Conservation (phyloP, 2,888 invertebrate species). For the Bembecia ichneumoniformis region DNA sequence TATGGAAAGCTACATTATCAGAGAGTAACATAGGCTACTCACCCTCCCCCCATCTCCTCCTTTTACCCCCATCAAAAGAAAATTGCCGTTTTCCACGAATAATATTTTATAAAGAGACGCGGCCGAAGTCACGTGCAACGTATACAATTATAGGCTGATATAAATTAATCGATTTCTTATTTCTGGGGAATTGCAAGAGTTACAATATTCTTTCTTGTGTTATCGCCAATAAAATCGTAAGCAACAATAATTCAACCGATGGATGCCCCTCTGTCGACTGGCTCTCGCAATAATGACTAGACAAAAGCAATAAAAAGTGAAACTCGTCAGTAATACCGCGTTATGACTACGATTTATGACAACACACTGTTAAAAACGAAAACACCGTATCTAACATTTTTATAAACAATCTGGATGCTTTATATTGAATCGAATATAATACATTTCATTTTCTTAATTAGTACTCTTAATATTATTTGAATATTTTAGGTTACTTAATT, state of each 20-base stretch:
- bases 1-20: too few relatives aligned
- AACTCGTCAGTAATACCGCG: slow-evolving; percentile 37
- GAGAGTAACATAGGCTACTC: too few relatives aligned
- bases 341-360: slow-evolving; percentile 26
- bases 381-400: slow-evolving; percentile 13
- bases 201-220: neutral
- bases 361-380: slow-evolving; percentile 6
- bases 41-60: too few relatives aligned
- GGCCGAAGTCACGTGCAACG: too few relatives aligned
- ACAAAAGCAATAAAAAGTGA: slow-evolving; percentile 45
- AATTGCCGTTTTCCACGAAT: too few relatives aligned
- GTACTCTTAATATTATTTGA: too few relatives aligned
- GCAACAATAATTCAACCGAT: slow-evolving; percentile 15
- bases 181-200: neutral
- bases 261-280: slow-evolving; percentile 7
- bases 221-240: slow-evolving; percentile 20
- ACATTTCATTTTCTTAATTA: too few relatives aligned
- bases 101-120: too few relatives aligned
- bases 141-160: too few relatives aligned
- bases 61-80: too few relatives aligned
- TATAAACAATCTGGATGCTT: neutral
- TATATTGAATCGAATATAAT: slow-evolving; percentile 3
- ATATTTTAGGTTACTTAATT: too few relatives aligned
- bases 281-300: slow-evolving; percentile 27
- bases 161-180: too few relatives aligned